These are phyloP conservation scores for Sebastes trivittatus DNA, from an alignment of 2,797 vertebrate genomes.

Conservation along the genomic window DNA sequence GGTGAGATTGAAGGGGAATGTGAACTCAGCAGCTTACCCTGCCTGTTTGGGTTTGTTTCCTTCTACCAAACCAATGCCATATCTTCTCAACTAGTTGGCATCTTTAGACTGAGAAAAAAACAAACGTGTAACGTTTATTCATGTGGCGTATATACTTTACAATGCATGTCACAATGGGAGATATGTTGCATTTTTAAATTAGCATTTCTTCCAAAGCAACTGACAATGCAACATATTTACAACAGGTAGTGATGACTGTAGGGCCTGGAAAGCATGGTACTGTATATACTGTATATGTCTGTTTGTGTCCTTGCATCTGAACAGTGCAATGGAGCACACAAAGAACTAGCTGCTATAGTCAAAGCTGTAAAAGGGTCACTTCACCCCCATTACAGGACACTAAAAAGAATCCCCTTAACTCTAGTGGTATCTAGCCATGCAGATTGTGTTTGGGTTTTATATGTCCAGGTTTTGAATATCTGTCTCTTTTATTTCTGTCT, in stretches of 20 bases:
- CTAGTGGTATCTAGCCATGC: background rate
- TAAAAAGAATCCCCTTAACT: background rate
- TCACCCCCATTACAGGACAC: background rate
- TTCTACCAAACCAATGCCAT: constrained; percentile 66
- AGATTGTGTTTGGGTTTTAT: background rate
- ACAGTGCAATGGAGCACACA: constrained; percentile 33
- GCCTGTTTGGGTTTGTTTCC: constrained; percentile 54
- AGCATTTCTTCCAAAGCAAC: background rate
- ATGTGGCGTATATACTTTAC: background rate
- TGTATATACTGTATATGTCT: constrained; percentile 9
- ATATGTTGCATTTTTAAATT: constrained; percentile 56
- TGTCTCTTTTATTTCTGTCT: background rate
- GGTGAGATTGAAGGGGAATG: constrained; percentile 50
- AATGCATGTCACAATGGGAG: constrained; percentile 54
- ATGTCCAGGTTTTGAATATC: background rate
- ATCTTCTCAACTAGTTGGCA: constrained; percentile 77
- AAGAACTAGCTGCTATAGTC: background rate
- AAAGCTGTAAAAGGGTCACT: constrained; percentile 15
- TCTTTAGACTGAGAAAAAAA: constrained; percentile 31
- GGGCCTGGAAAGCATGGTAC: constrained; percentile 58
- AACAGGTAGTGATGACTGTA: constrained; percentile 4
- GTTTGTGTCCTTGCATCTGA: constrained; percentile 39
- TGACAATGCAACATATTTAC: constrained; percentile 35
- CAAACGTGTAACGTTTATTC: background rate
- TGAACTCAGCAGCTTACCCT: constrained; percentile 57